Percentiles rank a stretch among this genome's conserved stretches.
Evolutionary conservation across 2,113 vertebrate species (phyloP).

Genomic region (Chaenogobius annularis): DNA sequence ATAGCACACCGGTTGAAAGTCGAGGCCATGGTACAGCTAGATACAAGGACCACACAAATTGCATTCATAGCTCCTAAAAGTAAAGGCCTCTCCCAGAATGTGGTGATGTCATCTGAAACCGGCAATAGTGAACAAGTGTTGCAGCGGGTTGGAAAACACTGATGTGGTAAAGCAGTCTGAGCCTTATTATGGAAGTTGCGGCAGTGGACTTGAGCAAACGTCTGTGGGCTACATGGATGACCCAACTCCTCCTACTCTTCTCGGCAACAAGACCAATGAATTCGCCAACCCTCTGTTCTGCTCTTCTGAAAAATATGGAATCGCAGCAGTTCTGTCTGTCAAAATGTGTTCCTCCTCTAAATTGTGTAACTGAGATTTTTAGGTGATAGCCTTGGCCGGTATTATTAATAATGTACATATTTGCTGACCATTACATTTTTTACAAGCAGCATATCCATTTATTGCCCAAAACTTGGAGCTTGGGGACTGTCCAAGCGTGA

Average conservation of each 20-base stretch:
- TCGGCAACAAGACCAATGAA: conserved; percentile 41
- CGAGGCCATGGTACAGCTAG: neutral
- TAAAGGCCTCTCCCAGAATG: neutral
- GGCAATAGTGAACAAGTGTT: neutral
- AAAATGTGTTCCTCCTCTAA: neutral
- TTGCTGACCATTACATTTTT: neutral
- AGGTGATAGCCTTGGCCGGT: neutral
- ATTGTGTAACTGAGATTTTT: neutral
- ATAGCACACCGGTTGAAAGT: too few relatives aligned
- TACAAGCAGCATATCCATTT: neutral
- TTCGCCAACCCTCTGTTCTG: conserved; percentile 34
- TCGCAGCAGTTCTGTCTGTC: conserved; percentile 3
- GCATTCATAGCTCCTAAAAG: neutral
- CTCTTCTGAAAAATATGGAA: conserved; percentile 7
- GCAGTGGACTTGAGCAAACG: neutral
- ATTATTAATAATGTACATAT: neutral
- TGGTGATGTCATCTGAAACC: neutral
- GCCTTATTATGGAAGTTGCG: neutral
- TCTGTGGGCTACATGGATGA: conserved; percentile 13
- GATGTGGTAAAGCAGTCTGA: neutral
- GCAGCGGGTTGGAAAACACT: neutral
- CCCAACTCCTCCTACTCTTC: conserved; percentile 27
- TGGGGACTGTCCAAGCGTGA: too few relatives aligned
- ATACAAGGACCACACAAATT: neutral
- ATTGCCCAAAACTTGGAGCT: neutral